A percentile compares a stretch with the other conserved stretches of the same genome.
These are phyloP conservation scores for Folsomia manolachei DNA, from an alignment of 2,888 invertebrate species.

Conservation along the genomic window DNA sequence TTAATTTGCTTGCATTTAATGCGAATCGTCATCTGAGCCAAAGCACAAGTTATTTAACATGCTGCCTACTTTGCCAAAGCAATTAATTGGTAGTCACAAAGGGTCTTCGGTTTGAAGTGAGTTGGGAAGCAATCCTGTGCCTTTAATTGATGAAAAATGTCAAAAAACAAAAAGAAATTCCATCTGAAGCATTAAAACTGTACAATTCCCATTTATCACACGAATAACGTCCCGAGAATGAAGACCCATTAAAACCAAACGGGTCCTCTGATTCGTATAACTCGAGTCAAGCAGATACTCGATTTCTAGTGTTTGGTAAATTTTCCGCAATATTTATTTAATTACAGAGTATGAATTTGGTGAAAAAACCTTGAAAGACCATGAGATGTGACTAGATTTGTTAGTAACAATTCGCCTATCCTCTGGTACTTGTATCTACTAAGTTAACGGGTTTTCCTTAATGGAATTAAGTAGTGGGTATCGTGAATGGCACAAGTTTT, in stretches of 20 bases:
- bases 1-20: not conserved
- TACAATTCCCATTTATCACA: not conserved
- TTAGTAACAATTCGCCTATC: not conserved
- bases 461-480: not conserved
- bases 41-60: not conserved
- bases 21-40: not conserved
- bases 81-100: not conserved
- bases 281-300: not conserved
- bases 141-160: not conserved
- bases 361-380: not conserved
- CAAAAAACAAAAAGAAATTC: conserved; percentile 1
- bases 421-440: not conserved
- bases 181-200: not conserved
- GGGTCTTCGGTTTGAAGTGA: not conserved
- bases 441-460: not conserved
- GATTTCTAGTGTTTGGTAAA: not conserved
- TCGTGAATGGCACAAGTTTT: not conserved
- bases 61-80: not conserved
- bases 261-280: not conserved
- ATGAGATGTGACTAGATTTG: not conserved
- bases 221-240: not conserved
- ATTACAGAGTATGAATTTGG: not conserved
- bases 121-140: not conserved
- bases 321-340: not conserved
- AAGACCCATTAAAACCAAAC: not conserved